Base-by-base conservation (phyloP, 2,888 invertebrate genomes). In the Psylliodes chrysocephalus region DNA sequence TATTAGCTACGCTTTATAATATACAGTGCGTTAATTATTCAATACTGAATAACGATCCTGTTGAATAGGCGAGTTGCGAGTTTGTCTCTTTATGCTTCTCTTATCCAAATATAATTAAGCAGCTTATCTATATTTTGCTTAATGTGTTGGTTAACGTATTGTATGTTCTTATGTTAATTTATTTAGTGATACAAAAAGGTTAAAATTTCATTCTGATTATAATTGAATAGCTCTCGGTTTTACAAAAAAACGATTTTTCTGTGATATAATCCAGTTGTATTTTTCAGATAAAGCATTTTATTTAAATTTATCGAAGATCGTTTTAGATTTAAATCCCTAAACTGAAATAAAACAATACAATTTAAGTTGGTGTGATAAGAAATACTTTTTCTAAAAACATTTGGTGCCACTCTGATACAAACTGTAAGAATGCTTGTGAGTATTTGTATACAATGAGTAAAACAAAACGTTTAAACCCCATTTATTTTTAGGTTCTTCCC, bases 401-500 rank as follows among this genome's bases (percentile, higher is more conserved):
- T 8, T 56, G 56, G 46, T 56, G 56, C 56, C 19, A 44, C n/a
- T 22, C 14, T 54, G 28, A 5, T 17, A 19, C 15, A 51, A 52
- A 47, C 12, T 57, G 19, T 47, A 19, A 12, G 28, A 47, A 28
- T 22, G 17, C 51, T 52, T 52, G 33, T 35, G 35, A 52, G 33
- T 49, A 52, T 52, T 12, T 44, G 0, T n/a, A 15, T 5, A 1
- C n/a, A 38, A 5, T 38, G 12, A 25, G 4, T 38, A 12, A 10
- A n/a, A 5, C 49, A 28, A 49, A 25, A 19, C 10, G 49, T 49
- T 28, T 25, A 46, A 28, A 28, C 8, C 15, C 1, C 15, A 19
- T 17, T 56, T 14, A 52, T 55, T 74, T 74, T 71, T 71, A 74
- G 74, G 70, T 71, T 65, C 54, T 67, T 69, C 30, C 70, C 71